Conservation (phyloP, 2,113 vertebrate species). For the Panthera tigris region DNA sequence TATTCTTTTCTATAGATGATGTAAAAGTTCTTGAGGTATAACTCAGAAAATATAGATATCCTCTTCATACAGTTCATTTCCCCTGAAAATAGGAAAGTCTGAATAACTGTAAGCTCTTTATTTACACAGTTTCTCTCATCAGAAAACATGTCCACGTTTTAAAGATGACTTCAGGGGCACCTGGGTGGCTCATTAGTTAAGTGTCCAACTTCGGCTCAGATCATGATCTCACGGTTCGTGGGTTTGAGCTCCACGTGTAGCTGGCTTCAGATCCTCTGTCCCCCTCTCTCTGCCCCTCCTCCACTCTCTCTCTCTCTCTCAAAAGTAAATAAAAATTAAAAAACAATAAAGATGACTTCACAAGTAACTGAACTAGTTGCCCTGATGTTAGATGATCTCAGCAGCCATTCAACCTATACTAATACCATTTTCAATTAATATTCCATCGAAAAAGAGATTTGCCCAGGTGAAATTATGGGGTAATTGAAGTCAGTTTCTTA, state of each 20-base stretch:
- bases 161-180: neutral
- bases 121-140: slow-evolving; percentile 3
- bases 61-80: slow-evolving; percentile 14
- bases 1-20: neutral
- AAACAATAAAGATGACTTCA: neutral
- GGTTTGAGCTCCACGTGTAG: too few relatives aligned
- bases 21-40: slow-evolving; percentile 37
- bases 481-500: slow-evolving; percentile 16
- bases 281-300: too few relatives aligned
- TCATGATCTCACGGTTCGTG: too few relatives aligned
- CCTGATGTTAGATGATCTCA: slow-evolving; percentile 27
- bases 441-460: slow-evolving; percentile 29
- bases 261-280: too few relatives aligned
- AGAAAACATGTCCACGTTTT: neutral
- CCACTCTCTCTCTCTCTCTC: too few relatives aligned
- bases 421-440: slow-evolving; percentile 40
- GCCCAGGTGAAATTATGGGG: slow-evolving; percentile 14
- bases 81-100: slow-evolving; percentile 46
- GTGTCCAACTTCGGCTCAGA: too few relatives aligned
- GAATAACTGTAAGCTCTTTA: slow-evolving; percentile 2
- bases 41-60: slow-evolving; percentile 24
- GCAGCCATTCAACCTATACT: neutral
- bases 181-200: too few relatives aligned
- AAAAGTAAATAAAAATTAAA: too few relatives aligned
- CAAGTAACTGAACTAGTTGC: neutral